phyloP scores from a whole-genome alignment of 2,797 vertebrate genomes.

The Stomatorhinus walkeri region DNA sequence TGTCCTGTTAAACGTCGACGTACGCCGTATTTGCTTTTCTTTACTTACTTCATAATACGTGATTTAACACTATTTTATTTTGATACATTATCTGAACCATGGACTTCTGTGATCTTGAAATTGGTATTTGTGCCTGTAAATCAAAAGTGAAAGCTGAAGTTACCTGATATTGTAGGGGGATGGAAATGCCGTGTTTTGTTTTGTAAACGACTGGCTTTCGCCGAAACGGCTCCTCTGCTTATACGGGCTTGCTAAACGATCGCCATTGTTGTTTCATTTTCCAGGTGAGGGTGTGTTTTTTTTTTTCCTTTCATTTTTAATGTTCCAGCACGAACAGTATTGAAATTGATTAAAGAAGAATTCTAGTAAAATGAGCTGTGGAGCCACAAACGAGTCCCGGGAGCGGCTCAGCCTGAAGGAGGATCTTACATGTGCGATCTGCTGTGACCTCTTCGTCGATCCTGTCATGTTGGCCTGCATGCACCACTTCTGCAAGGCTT shows the following conservation, averaged over 20 bases:
- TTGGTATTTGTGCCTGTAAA: not conserved
- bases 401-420: constrained; percentile 60
- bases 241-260: not conserved
- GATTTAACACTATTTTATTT: not conserved
- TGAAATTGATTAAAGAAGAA: not conserved
- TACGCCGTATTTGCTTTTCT: not conserved
- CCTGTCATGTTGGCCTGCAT: constrained; percentile 81
- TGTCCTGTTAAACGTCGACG: not conserved
- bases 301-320: not conserved
- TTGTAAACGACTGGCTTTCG: not conserved
- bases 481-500: constrained; percentile 78
- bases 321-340: not conserved
- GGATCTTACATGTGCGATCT: constrained; percentile 80
- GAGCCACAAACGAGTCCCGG: constrained; percentile 33
- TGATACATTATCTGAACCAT: not conserved
- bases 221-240: not conserved
- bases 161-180: not conserved
- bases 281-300: not conserved
- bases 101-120: not conserved
- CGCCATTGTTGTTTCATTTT: not conserved
- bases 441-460: constrained; percentile 73
- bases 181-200: not conserved
- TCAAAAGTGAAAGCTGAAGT: not conserved
- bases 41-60: not conserved
- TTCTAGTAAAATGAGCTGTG: not conserved